Base-by-base conservation (phyloP, 1,140 invertebrate species). In the Octopus sinensis region DNA sequence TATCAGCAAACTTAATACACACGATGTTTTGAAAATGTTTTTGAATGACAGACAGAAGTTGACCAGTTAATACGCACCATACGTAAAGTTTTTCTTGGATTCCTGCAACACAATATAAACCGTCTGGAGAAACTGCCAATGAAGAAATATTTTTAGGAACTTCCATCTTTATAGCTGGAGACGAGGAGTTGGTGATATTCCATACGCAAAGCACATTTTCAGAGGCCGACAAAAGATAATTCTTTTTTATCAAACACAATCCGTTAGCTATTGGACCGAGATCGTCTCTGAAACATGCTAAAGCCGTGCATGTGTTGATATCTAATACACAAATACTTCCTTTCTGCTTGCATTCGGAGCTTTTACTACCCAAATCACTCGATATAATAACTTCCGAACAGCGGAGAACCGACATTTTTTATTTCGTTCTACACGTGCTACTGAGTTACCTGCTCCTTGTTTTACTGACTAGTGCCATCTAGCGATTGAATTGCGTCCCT, bases 41-140 rank as follows among this genome's bases (percentile, higher is more conserved):
- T 6, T 92, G 92, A 12, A 96, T 88, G 4, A 94, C 94, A 4
- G 92, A 92, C 7, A 97, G 85, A 81, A 97, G 90, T 80, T 92
- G 93, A 4, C 96, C 96, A 5, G 94, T 94, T 68, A 93, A 92
- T 84, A 92, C 89, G 85, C 91, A 94, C 96, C 96, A 98, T 12
- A 98, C 87, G 84, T 95, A 95, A 43, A 98, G 91, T 87, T 95
- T 96, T 84, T 96, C 95, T 75, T 93, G 93, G 4, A 97, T 94
- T 0, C 93, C 95, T 9, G 94, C 95, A 4, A 94, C 92, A 71
- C 95, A 93, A 86, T 93, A 97, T 1, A 89, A 89, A 4, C 94
- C 94, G 87, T 95, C 93, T 0, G 93, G 93, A 17, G 94, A 93
- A 0, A 94, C 91, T 0, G 93, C 91, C 73, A 96, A 85, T 0